Evolutionary conservation across 2,888 invertebrate genomes (phyloP).

Genomic region (Hetaerina titia): DNA sequence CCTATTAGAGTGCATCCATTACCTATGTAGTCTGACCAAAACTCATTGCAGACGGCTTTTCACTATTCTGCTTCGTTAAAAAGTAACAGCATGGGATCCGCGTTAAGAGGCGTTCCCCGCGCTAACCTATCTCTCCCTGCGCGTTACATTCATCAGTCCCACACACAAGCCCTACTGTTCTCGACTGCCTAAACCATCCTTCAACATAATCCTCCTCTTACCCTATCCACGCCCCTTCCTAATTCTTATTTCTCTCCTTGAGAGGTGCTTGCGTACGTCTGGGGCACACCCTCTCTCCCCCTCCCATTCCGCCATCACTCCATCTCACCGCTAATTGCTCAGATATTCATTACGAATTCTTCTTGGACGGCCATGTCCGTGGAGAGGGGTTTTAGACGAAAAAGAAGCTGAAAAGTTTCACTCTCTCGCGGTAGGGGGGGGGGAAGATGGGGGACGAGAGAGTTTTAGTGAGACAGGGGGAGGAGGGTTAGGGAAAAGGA

Average conservation of each 20-base stretch:
- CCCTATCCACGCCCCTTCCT: background rate
- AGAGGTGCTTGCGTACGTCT: background rate
- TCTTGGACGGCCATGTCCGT: constrained; percentile 6
- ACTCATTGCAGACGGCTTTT: too few species aligned
- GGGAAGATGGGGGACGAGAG: background rate
- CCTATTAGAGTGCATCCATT: too few species aligned
- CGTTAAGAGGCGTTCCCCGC: background rate
- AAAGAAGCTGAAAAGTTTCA: background rate
- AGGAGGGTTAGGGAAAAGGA: too few species aligned
- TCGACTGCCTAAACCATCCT: background rate
- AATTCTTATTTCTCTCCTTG: background rate
- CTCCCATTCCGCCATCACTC: background rate
- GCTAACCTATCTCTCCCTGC: background rate
- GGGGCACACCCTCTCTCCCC: too few species aligned
- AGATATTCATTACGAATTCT: constrained; percentile 43
- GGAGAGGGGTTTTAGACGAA: constrained; percentile 31
- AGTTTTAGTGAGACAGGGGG: background rate
- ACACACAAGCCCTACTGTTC: background rate
- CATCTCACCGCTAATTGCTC: constrained; percentile 38
- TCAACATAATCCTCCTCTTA: background rate
- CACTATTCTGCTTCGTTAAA: too few species aligned
- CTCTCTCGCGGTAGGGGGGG: background rate
- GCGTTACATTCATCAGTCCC: background rate
- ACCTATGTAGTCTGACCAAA: too few species aligned
- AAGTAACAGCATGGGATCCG: too few species aligned